phyloP scores from a whole-genome alignment of 2,113 vertebrate species.

The Dendropsophus ebraccatus region DNA sequence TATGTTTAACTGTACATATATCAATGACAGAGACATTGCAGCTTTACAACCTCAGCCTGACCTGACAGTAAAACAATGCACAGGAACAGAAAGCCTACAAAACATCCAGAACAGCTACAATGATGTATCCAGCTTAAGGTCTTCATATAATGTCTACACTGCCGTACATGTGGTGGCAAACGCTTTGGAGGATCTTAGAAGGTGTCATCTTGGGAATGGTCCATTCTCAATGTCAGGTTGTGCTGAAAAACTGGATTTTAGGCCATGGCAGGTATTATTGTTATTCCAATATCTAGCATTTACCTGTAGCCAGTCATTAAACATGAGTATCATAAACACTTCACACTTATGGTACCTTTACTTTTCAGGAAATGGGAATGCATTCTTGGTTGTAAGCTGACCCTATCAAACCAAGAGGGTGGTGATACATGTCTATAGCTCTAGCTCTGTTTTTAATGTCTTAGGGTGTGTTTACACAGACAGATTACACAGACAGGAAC shows the following conservation, averaged over 20 bases:
- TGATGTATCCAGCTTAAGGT: conserved; percentile 3
- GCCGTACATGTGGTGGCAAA: conserved; percentile 66
- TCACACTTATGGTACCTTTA: no score
- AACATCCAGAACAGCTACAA: neutral
- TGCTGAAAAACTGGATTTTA: neutral
- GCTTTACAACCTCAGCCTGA: neutral
- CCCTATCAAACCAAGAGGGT: no score
- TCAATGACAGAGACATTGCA: neutral
- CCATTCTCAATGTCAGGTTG: neutral
- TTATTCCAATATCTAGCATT: neutral
- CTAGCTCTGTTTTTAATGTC: no score
- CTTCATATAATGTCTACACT: neutral
- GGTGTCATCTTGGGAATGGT: neutral
- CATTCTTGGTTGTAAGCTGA: no score
- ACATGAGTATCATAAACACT: no score
- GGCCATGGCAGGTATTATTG: conserved; percentile 38
- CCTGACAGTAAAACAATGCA: neutral
- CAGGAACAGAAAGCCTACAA: neutral
- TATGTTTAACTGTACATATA: conserved; percentile 19
- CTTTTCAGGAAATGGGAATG: no score
- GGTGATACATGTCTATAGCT: no score
- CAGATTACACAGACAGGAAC: no score
- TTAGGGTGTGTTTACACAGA: no score
- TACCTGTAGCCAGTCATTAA: no score
- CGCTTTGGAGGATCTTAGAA: conserved; percentile 66